Percentiles rank a stretch among this genome's conserved stretches.
These are phyloP conservation scores for Eulemur albifrons DNA, from an alignment of 2,797 vertebrate species.

Conservation along the genomic window DNA sequence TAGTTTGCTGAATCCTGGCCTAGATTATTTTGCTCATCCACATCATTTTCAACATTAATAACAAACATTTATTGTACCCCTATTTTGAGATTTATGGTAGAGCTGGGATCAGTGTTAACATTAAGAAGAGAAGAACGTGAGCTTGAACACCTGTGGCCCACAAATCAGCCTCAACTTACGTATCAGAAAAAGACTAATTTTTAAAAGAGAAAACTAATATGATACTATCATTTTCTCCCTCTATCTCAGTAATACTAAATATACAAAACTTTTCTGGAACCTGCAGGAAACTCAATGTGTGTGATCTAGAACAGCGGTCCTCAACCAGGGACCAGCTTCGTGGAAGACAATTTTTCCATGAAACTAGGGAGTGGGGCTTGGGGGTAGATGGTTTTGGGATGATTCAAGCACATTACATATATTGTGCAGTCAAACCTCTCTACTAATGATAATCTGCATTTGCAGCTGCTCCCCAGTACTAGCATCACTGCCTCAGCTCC, in stretches of 20 bases:
- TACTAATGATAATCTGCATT: not conserved
- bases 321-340: no score
- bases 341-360: no score
- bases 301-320: no score
- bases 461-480: not conserved
- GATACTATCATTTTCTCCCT: not conserved
- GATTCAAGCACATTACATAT: no score
- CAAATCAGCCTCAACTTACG: not conserved
- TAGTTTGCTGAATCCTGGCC: not conserved
- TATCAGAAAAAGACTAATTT: not conserved
- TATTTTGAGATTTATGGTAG: not conserved
- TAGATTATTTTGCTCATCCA: not conserved
- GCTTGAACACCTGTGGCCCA: not conserved
- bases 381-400: no score
- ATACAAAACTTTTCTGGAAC: not conserved
- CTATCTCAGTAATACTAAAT: not conserved
- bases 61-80: not conserved
- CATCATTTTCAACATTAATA: not conserved
- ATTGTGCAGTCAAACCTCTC: no score
- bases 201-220: not conserved
- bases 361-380: no score
- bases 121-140: not conserved
- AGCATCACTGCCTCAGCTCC: not conserved
- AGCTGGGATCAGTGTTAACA: not conserved
- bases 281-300: not conserved